A percentile compares a stretch with the other conserved stretches of the same genome.
Conservation (phyloP, 2,113 vertebrate species). For the Lathamus discolor region DNA sequence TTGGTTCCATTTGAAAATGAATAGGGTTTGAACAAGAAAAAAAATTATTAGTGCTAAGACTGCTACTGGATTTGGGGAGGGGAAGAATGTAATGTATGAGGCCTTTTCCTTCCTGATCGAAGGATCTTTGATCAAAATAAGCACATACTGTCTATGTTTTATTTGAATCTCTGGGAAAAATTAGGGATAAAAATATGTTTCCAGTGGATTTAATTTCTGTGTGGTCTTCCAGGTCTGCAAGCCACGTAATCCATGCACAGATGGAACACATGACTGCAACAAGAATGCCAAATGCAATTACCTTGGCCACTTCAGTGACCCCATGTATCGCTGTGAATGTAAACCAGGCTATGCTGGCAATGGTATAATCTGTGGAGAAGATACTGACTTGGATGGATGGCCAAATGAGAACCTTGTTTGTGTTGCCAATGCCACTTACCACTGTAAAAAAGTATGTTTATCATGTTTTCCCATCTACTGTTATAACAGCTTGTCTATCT, state of each 20-base stretch:
- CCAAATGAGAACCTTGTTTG: conserved; percentile 89
- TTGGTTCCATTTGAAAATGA: background rate
- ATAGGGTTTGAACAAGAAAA: background rate
- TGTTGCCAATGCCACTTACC: conserved; percentile 96
- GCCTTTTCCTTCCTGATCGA: background rate
- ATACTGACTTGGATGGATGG: conserved; percentile 96
- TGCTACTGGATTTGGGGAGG: background rate
- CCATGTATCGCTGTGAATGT: conserved; percentile 97
- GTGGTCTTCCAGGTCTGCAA: conserved; percentile 84
- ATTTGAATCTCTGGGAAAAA: background rate
- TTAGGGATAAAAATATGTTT: background rate
- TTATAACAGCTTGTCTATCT: background rate
- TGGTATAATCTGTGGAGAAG: conserved; percentile 93
- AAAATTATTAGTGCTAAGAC: background rate
- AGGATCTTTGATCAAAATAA: background rate
- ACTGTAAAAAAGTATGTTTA: conserved; percentile 92
- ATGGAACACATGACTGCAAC: conserved; percentile 93
- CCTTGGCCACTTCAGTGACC: conserved; percentile 91
- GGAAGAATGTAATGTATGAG: background rate
- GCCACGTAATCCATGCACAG: conserved; percentile 92
- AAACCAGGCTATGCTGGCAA: conserved; percentile 96
- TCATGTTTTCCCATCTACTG: background rate
- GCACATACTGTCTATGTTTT: background rate
- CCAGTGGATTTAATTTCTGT: background rate
- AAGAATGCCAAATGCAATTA: conserved; percentile 96